Conservation (phyloP, 2,797 vertebrate species). For the Myotis myotis region DNA sequence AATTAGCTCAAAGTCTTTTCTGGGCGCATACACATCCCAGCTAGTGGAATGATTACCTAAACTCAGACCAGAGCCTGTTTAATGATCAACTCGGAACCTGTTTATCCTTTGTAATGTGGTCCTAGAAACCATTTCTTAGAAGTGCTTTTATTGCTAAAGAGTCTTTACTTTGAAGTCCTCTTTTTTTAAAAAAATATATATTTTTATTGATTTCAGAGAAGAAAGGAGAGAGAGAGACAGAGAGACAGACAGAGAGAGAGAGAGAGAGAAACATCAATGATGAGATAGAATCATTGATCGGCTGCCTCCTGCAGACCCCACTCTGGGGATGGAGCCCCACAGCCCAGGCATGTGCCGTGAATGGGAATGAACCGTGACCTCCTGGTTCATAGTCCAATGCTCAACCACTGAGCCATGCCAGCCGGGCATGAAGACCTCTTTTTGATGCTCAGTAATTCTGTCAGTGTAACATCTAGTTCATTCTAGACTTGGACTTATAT, state of each 20-base stretch:
- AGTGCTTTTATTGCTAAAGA: not conserved
- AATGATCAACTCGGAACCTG: not conserved
- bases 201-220: too few relatives aligned
- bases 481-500: not conserved
- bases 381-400: too few relatives aligned
- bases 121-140: not conserved
- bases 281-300: too few relatives aligned
- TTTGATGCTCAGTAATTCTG: not conserved
- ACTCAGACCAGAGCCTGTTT: not conserved
- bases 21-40: not conserved
- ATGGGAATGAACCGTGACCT: too few relatives aligned
- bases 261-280: too few relatives aligned
- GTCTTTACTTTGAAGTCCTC: not conserved
- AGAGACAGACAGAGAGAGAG: too few relatives aligned
- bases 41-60: slow-evolving; percentile 13
- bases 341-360: too few relatives aligned
- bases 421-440: not conserved
- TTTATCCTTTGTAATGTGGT: not conserved
- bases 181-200: not conserved
- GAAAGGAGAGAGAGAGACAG: too few relatives aligned
- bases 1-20: not conserved
- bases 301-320: too few relatives aligned
- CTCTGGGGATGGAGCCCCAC: too few relatives aligned
- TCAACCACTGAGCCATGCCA: too few relatives aligned
- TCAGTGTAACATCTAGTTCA: not conserved